Base-by-base conservation (phyloP, 2,113 vertebrate species). In the Tragulus kanchil region DNA sequence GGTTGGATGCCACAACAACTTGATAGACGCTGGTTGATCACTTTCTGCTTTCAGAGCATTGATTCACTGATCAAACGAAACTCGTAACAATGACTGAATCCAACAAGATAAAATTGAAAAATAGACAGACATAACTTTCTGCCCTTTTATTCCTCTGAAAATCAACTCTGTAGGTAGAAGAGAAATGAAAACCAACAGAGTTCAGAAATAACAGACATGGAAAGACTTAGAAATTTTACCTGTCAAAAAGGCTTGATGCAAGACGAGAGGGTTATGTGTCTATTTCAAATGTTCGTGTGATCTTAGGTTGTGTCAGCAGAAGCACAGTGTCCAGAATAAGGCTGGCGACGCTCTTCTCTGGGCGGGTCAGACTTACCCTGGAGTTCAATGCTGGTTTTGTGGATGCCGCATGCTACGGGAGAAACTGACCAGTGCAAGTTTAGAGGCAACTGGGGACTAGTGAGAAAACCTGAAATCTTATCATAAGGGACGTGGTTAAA, bases 341-440 rank as follows among this genome's bases (percentile, higher is more conserved):
- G 19, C 36, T n/a, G 26, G 8, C 7, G 0, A 21, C n/a, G 79
- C 25, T 54, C 36, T 56, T 11, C 28, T 61, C 64, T 54, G 0
- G 8, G 26, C 26, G 65, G 45, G 23, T 50, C 65, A 11, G 8
- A 2, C 17, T 87, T 26, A 6, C 2, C 13, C 36, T 9, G 6
- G 67, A 54, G 15, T 1, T 9, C 15, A 31, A 1, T 1, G 77
- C 16, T 87, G 23, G 8, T 59, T 56, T 26, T 23, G 26, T 4
- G 14, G 31, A 16, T 3, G 16, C 16, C 11, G 0, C 3, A 0
- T 1, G 54, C 26, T 14, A 11, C 12, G 58, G 56, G 52, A 54
- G 48, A 89, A 31, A 42, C 0, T 0, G 79, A 6, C 26, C 11
- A n/a, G 54, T 2, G n/a, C 9, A 19, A 7, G 10, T 25, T 56